Base-by-base conservation (phyloP, 2,113 vertebrate species). In the Phalacrocorax pelagicus region DNA sequence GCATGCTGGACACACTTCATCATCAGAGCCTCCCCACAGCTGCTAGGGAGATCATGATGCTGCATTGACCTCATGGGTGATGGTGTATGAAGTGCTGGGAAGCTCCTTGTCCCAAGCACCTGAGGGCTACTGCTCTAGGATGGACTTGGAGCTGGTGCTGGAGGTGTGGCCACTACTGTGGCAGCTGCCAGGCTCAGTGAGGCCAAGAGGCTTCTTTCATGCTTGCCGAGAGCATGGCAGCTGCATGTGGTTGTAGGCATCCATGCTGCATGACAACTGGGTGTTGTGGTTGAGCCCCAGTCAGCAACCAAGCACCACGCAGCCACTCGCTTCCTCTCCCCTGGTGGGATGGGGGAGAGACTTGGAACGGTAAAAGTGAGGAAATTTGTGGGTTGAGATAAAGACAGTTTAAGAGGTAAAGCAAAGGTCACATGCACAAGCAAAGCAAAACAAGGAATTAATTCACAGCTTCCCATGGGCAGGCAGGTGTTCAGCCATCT, bases 181-280 rank as follows among this genome's bases (percentile, higher is more conserved):
- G 23, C 42, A 55, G 63, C 40, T 26, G 51, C 73, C 51, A 65
- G 30, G 30, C 30, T 63, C 24, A 49, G 14, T 10, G 14, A 44
- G 17, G 63, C 10, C 24, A 47, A 55, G 19, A 7, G 40, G 6
- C 11, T 63, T 91, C 40, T 20, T 36, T 70, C 57, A 32, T 22
- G 16, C 30, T 55, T 70, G n/a, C 72, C 42, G 42, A 40, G 21
- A 84, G 21, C 34, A 49, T 9, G 19, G n/a, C n/a, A 40, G 40
- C 24, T 3, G 0, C 57, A 21, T 24, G 7, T 0, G 0, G 22
- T 46, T 59, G 19, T 47, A 86, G 52, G 23, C 23, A n/a, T 18
- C 34, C 40, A 30, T 40, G 20, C 24, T 67, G 40, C 27, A n/a
- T 0, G 1, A 73, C 4, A 9, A 57, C 49, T 26, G 27, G 38